These are phyloP conservation scores for Ethmia dodecea DNA, from an alignment of 2,888 invertebrate species.

Conservation along the genomic window DNA sequence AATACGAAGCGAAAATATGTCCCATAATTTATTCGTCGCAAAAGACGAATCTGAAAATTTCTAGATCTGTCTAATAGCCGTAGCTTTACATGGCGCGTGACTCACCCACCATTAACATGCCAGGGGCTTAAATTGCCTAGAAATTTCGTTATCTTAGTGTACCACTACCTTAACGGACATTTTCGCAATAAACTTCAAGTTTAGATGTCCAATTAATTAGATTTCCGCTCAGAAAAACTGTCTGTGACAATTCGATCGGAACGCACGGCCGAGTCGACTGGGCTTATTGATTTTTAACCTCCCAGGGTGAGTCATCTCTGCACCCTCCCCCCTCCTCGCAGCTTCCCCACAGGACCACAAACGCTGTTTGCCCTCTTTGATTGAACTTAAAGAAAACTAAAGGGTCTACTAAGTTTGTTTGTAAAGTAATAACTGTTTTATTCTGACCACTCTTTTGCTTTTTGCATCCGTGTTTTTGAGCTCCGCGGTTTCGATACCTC, in stretches of 20 bases:
- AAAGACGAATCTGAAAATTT: no score
- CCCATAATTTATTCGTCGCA: no score
- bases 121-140: no score
- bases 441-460: slow-evolving; percentile 20
- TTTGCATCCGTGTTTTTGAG: slow-evolving; percentile 21
- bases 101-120: no score
- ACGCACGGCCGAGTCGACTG: slow-evolving; percentile 16
- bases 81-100: no score
- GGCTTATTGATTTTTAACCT: slow-evolving; percentile 69
- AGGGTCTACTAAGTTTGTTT: slow-evolving; percentile 37
- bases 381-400: slow-evolving; percentile 58
- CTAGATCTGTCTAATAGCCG: no score
- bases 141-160: no score
- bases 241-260: slow-evolving; percentile 17
- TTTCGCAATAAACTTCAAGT: no score
- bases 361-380: slow-evolving; percentile 61
- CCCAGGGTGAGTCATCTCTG: slow-evolving; percentile 62
- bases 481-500: slow-evolving; percentile 36
- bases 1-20: no score
- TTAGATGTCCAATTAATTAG: no score
- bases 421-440: slow-evolving; percentile 50
- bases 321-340: slow-evolving; percentile 32
- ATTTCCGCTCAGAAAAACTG: no score
- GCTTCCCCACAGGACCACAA: slow-evolving; percentile 26
- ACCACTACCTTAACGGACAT: no score